phyloP scores from a whole-genome alignment of 1,140 invertebrate species.

The Homarus americanus region DNA sequence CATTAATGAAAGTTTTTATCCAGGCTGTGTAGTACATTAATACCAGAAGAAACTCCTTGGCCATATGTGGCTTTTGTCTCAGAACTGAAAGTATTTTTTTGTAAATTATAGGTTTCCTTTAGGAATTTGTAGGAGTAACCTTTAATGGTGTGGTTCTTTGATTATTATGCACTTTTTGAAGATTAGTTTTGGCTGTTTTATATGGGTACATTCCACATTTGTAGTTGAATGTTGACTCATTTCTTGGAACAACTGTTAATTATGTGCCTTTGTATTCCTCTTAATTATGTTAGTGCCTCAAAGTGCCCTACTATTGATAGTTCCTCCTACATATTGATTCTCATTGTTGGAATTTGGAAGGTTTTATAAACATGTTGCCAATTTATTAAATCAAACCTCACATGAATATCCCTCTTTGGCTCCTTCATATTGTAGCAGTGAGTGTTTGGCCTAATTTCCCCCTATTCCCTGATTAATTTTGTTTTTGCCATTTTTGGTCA shows the following conservation, averaged over 20 bases:
- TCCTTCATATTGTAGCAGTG: slow-evolving; percentile 25
- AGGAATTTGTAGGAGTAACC: slow-evolving; percentile 54
- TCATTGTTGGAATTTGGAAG: slow-evolving; percentile 30
- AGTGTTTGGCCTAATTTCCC: slow-evolving; percentile 14
- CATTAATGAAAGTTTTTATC: slow-evolving; percentile 29
- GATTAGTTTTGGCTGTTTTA: slow-evolving; percentile 46
- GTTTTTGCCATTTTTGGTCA: background rate
- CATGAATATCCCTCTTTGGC: slow-evolving; percentile 33
- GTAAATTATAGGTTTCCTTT: slow-evolving; percentile 32
- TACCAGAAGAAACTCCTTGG: slow-evolving; percentile 21
- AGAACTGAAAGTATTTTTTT: slow-evolving; percentile 31
- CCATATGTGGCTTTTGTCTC: slow-evolving; percentile 33
- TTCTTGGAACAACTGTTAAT: slow-evolving; percentile 51
- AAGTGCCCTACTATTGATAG: slow-evolving; percentile 56
- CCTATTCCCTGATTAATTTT: background rate
- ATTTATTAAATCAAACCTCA: slow-evolving; percentile 35
- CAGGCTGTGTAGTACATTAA: slow-evolving; percentile 44
- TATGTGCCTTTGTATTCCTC: slow-evolving; percentile 66
- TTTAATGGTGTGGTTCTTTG: slow-evolving; percentile 46
- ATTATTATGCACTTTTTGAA: slow-evolving; percentile 43
- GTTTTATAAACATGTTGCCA: slow-evolving; percentile 30
- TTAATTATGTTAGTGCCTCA: slow-evolving; percentile 43
- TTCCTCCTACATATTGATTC: slow-evolving; percentile 55
- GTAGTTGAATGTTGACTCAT: slow-evolving; percentile 54
- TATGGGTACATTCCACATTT: slow-evolving; percentile 59